These are phyloP conservation scores for Perodicticus potto DNA, from an alignment of 2,797 vertebrate genomes.

Conservation along the genomic window DNA sequence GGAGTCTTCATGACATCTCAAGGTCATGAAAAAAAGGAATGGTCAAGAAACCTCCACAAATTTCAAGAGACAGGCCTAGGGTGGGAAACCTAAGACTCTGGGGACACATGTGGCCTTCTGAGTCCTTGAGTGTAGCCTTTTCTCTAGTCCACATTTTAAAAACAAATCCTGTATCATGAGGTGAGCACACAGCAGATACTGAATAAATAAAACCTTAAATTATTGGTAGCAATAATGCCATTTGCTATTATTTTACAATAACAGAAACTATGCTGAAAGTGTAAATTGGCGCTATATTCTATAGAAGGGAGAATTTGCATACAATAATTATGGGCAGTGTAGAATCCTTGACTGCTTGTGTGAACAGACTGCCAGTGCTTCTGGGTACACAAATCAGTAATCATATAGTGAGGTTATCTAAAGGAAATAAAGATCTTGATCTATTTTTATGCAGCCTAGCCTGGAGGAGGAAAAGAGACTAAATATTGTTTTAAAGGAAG, in stretches of 20 bases:
- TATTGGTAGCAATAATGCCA: background rate
- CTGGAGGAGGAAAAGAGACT: background rate
- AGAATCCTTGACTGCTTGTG: background rate
- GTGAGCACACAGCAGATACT: background rate
- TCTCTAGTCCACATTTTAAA: background rate
- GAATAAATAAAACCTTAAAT: background rate
- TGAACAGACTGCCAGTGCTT: background rate
- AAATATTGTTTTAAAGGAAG: slow-evolving; percentile 18
- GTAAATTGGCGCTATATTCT: background rate
- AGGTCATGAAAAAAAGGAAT: background rate
- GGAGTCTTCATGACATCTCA: background rate
- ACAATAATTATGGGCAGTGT: background rate
- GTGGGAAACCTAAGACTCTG: background rate
- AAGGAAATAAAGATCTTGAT: background rate
- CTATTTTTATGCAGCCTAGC: background rate
- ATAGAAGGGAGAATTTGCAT: background rate
- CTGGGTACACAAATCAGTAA: background rate
- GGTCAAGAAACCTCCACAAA: background rate
- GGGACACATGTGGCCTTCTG: background rate
- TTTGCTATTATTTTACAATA: background rate
- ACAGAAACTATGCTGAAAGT: background rate
- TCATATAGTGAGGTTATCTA: background rate
- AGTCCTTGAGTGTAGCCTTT: background rate
- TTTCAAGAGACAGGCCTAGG: background rate
- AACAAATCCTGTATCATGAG: background rate